phyloP scores from a whole-genome alignment of 2,797 vertebrate species.

The Kryptopterus vitreolus region DNA sequence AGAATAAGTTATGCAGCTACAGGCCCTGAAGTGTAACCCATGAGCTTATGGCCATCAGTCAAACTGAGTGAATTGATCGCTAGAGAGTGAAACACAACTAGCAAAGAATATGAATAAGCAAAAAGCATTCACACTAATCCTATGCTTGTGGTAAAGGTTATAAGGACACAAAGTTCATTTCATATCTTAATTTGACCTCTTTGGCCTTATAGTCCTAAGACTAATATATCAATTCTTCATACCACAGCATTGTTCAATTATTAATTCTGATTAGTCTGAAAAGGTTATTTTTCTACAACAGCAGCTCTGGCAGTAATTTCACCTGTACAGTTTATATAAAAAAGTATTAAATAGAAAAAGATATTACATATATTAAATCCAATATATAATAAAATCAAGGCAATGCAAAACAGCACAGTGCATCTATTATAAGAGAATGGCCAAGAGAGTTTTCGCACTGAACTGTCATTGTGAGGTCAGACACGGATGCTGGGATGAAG shows the following conservation, averaged over 20 bases:
- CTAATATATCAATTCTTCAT: neutral
- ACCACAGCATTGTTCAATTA: neutral
- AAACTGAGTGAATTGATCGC: neutral
- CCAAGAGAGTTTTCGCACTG: no score
- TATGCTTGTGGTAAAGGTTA: neutral
- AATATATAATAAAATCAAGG: neutral
- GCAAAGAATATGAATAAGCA: conserved; percentile 9
- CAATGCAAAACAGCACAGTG: no score
- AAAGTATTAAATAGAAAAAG: neutral
- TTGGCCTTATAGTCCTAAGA: neutral
- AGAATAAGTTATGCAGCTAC: neutral
- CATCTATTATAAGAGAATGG: neutral
- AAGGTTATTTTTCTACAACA: neutral
- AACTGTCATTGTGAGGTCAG: neutral
- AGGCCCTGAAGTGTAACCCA: neutral
- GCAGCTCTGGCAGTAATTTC: neutral
- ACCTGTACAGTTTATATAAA: neutral
- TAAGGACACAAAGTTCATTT: no score
- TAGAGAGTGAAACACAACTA: neutral
- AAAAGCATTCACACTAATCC: neutral
- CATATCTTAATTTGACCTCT: no score
- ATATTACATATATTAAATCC: neutral
- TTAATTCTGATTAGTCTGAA: neutral
- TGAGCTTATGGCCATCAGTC: neutral
- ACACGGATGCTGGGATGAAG: neutral